These are phyloP conservation scores for Spisula subtruncata DNA, from an alignment of 2,888 invertebrate species.

Conservation along the genomic window DNA sequence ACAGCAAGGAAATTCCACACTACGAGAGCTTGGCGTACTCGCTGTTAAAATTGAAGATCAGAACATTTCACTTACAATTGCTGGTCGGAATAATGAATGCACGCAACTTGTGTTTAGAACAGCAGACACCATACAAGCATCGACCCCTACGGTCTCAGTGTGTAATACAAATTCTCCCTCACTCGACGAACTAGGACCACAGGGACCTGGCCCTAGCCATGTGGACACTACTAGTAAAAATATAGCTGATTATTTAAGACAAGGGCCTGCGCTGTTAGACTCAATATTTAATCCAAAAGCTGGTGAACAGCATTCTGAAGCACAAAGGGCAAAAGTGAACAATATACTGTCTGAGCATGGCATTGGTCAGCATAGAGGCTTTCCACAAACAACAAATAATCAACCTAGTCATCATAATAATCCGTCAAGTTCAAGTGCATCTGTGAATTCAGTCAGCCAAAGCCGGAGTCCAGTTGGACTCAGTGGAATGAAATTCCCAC, in stretches of 20 bases:
- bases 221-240: constrained; percentile 86
- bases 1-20: constrained; percentile 94
- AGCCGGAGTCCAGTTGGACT: constrained; percentile 71
- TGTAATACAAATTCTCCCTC: constrained; percentile 75
- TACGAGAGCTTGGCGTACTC: constrained; percentile 97
- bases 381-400: constrained; percentile 44
- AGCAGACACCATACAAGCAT: constrained; percentile 70
- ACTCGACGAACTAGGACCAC: constrained; percentile 66
- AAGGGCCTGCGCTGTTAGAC: constrained; percentile 82
- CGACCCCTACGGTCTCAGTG: constrained; percentile 73
- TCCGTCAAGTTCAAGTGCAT: constrained; percentile 71
- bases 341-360: constrained; percentile 56
- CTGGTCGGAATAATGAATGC: constrained; percentile 91
- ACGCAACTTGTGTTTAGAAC: constrained; percentile 90
- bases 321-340: constrained; percentile 55
- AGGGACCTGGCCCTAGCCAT: constrained; percentile 83
- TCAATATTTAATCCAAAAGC: constrained; percentile 73
- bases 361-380: constrained; percentile 46
- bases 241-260: constrained; percentile 87
- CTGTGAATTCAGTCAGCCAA: constrained; percentile 61
- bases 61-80: constrained; percentile 91
- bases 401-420: constrained; percentile 67
- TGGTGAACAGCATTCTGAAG: constrained; percentile 41
- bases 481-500: constrained; percentile 70
- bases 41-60: constrained; percentile 95